These are phyloP conservation scores for Rhingia campestris DNA, from an alignment of 2,888 invertebrate species.

Conservation along the genomic window DNA sequence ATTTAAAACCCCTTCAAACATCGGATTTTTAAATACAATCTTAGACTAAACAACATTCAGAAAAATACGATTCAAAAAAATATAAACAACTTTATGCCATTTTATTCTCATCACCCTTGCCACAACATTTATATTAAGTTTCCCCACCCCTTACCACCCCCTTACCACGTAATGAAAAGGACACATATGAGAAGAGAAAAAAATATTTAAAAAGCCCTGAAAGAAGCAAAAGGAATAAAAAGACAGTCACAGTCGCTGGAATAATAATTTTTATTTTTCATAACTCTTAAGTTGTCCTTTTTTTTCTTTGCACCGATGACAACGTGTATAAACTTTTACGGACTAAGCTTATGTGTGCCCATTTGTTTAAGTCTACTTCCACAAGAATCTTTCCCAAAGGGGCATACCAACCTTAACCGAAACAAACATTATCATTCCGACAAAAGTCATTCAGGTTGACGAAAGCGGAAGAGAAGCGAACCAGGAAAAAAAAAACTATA, in stretches of 20 bases:
- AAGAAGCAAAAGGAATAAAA: slow-evolving; percentile 39
- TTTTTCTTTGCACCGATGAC: slow-evolving; percentile 20
- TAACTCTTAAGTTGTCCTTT: slow-evolving; percentile 50
- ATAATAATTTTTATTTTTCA: slow-evolving; percentile 52
- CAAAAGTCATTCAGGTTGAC: slow-evolving; percentile 12
- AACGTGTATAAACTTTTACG: slow-evolving; percentile 14
- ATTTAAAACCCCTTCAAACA: too few species aligned
- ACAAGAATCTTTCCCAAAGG: slow-evolving; percentile 52
- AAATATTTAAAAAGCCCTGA: slow-evolving; percentile 53
- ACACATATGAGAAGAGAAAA: background rate
- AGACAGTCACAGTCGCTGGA: slow-evolving; percentile 39
- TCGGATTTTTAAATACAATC: too few species aligned
- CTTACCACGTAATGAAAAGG: slow-evolving; percentile 13
- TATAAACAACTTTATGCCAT: slow-evolving; percentile 47
- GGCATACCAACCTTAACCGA: slow-evolving; percentile 34
- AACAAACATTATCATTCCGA: slow-evolving; percentile 20
- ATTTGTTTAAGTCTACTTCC: slow-evolving; percentile 39
- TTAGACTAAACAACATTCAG: too few species aligned
- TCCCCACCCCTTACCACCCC: slow-evolving; percentile 13
- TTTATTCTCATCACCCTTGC: slow-evolving; percentile 7
- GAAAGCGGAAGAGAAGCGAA: background rate
- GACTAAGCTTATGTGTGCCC: slow-evolving; percentile 44
- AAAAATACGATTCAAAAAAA: slow-evolving; percentile 20
- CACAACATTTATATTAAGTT: slow-evolving; percentile 48
- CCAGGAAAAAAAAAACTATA: slow-evolving; percentile 30